Conservation (phyloP, 1,140 invertebrate species). For the Habropoda laboriosa region DNA sequence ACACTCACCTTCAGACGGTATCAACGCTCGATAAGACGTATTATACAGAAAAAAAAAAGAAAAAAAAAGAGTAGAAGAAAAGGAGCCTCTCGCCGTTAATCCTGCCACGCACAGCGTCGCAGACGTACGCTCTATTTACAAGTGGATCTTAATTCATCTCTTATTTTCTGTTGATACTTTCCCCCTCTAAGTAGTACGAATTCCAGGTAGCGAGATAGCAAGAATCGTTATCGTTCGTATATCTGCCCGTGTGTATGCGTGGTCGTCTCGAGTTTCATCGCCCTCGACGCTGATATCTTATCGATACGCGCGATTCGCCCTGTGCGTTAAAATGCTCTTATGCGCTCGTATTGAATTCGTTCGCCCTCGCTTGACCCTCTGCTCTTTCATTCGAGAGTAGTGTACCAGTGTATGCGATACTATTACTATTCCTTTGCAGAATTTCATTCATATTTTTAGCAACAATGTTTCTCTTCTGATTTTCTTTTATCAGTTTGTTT, state of each 20-base stretch:
- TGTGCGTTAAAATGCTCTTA: constrained; percentile 32
- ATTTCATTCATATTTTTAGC: no score
- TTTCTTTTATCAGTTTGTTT: no score
- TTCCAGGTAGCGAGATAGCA: constrained; percentile 49
- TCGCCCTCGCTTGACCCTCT: no score
- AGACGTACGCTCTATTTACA: constrained; percentile 11
- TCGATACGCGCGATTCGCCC: constrained; percentile 44
- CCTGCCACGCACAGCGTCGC: neutral
- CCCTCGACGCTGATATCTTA: constrained; percentile 50
- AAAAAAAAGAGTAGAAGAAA: no score
- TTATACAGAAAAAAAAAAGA: no score
- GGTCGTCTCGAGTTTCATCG: constrained; percentile 47
- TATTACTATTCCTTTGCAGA: no score
- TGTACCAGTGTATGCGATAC: no score
- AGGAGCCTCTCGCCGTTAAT: neutral
- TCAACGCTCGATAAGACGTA: neutral
- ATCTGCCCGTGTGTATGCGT: constrained; percentile 27
- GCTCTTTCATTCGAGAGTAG: no score
- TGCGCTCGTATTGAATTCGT: constrained; percentile 14
- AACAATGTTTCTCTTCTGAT: no score
- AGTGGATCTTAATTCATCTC: constrained; percentile 17
- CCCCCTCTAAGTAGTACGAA: neutral
- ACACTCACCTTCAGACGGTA: neutral
- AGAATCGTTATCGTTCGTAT: constrained; percentile 49
- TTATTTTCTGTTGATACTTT: neutral